Evolutionary conservation across 2,797 vertebrate species (phyloP).

Genomic region (Nannoperca australis): DNA sequence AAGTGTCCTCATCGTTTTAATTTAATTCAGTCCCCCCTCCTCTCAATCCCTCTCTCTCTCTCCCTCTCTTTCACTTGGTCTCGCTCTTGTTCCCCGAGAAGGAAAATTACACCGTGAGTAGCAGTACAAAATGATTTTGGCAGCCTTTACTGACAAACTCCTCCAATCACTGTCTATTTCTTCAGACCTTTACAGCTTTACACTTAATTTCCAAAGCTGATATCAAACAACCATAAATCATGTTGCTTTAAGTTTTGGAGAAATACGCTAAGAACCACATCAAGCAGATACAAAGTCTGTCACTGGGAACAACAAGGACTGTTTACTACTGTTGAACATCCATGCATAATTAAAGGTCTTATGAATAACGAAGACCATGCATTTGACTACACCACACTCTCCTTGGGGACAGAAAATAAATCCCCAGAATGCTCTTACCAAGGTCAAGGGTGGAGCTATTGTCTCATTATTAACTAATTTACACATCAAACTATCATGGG

Average conservation of each 20-base stretch:
- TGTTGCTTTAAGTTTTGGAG: slow-evolving; percentile 15
- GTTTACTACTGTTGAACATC: slow-evolving; percentile 61
- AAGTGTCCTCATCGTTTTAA: slow-evolving; percentile 72
- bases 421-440: slow-evolving; percentile 57
- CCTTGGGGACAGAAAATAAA: slow-evolving; percentile 60
- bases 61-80: not conserved
- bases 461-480: slow-evolving; percentile 62
- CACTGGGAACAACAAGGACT: slow-evolving; percentile 26
- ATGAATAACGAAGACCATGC: slow-evolving; percentile 69
- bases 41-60: not conserved
- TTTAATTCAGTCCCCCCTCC: slow-evolving; percentile 50
- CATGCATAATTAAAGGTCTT: slow-evolving; percentile 73
- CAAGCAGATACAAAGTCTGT: slow-evolving; percentile 26
- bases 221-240: slow-evolving; percentile 49
- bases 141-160: slow-evolving; percentile 45
- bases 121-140: slow-evolving; percentile 55
- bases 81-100: slow-evolving; percentile 52
- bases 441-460: slow-evolving; percentile 68
- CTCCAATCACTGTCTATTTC: slow-evolving; percentile 37
- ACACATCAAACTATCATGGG: slow-evolving; percentile 43
- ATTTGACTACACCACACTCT: slow-evolving; percentile 33
- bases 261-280: slow-evolving; percentile 20
- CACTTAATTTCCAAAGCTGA: slow-evolving; percentile 54
- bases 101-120: slow-evolving; percentile 49
- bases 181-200: slow-evolving; percentile 55